A percentile compares a stretch with the other conserved stretches of the same genome.
Evolutionary conservation across 2,797 vertebrate genomes (phyloP).

Genomic region (Tokudaia tokunoshimensis): DNA sequence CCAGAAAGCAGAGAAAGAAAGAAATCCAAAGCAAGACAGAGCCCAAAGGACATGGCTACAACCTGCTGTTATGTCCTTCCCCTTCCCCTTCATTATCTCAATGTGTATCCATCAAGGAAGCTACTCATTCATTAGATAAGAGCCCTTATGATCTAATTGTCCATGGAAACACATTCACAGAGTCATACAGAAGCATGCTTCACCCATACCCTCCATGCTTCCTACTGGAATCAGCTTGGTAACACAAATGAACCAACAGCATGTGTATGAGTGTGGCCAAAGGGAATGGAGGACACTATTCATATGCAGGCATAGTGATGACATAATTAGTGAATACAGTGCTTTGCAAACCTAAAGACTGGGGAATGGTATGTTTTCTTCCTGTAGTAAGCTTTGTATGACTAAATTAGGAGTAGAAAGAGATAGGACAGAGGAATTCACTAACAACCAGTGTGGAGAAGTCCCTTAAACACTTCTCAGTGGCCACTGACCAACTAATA

Average conservation of each 20-base stretch:
- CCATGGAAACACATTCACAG: background rate
- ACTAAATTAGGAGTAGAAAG: background rate
- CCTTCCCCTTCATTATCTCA: background rate
- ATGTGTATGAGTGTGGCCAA: background rate
- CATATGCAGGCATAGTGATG: background rate
- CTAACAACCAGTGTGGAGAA: background rate
- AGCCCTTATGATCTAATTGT: background rate
- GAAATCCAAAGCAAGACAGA: background rate
- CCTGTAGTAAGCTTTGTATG: background rate
- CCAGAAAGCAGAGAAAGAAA: background rate
- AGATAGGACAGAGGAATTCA: background rate
- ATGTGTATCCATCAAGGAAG: background rate
- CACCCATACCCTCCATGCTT: background rate
- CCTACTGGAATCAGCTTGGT: background rate
- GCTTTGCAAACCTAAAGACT: background rate
- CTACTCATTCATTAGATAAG: background rate
- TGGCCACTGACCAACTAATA: background rate
- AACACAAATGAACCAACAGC: background rate
- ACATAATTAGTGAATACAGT: accelerated
- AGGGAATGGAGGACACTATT: background rate
- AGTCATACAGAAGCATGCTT: background rate
- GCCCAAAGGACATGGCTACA: background rate
- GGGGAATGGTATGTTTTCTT: background rate
- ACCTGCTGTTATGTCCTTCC: too few species aligned
- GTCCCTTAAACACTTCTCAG: background rate